Evolutionary conservation across 2,888 invertebrate species (phyloP).

Genomic region (Latheticus oryzae): DNA sequence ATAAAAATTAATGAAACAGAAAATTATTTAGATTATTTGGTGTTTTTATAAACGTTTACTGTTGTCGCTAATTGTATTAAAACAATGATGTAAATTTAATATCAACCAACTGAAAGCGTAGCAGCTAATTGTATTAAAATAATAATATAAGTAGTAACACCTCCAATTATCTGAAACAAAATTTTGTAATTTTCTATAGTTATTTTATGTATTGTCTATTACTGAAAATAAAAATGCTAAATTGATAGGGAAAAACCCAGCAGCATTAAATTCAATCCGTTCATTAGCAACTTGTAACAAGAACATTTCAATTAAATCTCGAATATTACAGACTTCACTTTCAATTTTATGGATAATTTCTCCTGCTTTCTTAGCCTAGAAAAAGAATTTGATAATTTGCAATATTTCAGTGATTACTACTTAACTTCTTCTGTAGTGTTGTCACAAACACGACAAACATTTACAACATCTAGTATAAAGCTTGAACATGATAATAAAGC

Average conservation of each 20-base stretch:
- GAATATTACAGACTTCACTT: slow-evolving; percentile 54
- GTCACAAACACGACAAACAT: slow-evolving; percentile 52
- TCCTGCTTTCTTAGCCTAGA: slow-evolving; percentile 55
- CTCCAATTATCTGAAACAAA: slow-evolving; percentile 27
- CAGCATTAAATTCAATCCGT: slow-evolving; percentile 57
- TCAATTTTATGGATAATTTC: slow-evolving; percentile 57
- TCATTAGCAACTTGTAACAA: slow-evolving; percentile 60
- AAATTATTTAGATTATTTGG: too few relatives aligned
- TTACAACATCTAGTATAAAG: slow-evolving; percentile 47
- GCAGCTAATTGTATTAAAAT: slow-evolving; percentile 27
- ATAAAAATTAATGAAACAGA: too few relatives aligned
- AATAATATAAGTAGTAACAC: slow-evolving; percentile 35
- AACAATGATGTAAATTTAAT: slow-evolving; percentile 20
- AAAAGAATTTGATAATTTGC: slow-evolving; percentile 3
- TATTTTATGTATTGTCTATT: too few relatives aligned
- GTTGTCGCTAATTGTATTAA: slow-evolving; percentile 15
- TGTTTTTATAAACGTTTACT: slow-evolving; percentile 1
- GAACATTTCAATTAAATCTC: slow-evolving; percentile 60
- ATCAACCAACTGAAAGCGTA: slow-evolving; percentile 12
- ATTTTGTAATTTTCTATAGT: too few relatives aligned
- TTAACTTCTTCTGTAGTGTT: slow-evolving; percentile 51
- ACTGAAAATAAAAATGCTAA: slow-evolving; percentile 58
- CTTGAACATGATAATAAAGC: slow-evolving; percentile 11
- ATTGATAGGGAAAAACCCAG: slow-evolving; percentile 59
- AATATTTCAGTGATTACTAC: slow-evolving; percentile 14